These are phyloP conservation scores for Eudasyphora cyanicolor DNA, from an alignment of 2,888 invertebrate species.

Conservation along the genomic window DNA sequence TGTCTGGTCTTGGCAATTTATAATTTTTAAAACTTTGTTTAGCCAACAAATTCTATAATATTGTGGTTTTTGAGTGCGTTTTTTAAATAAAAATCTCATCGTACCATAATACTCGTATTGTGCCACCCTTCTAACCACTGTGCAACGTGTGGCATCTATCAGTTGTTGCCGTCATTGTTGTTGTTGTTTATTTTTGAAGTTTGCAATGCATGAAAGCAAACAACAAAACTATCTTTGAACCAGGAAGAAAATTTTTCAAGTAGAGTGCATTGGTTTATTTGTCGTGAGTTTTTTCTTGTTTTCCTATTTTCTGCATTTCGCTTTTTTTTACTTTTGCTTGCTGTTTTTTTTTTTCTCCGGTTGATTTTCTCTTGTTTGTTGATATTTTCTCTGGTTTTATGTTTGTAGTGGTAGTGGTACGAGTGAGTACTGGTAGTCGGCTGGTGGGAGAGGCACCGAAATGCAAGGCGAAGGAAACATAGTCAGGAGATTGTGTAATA, in stretches of 20 bases:
- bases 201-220: conserved; percentile 47
- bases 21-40: too few species aligned
- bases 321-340: conserved; percentile 5
- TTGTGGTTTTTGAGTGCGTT: too few species aligned
- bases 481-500: conserved; percentile 58
- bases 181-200: conserved; percentile 31
- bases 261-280: conserved; percentile 67
- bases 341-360: conserved; percentile 24
- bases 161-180: conserved; percentile 53
- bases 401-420: conserved; percentile 54
- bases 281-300: conserved; percentile 36
- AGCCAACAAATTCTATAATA: too few species aligned
- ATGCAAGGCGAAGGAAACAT: neutral
- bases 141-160: conserved; percentile 65
- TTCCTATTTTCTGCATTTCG: neutral
- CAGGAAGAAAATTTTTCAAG: conserved; percentile 76
- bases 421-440: neutral
- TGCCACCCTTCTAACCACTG: conserved; percentile 32
- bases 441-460: too few species aligned
- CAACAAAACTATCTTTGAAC: conserved; percentile 71
- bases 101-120: too few species aligned
- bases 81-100: too few species aligned
- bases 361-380: conserved; percentile 50
- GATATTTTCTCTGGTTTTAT: conserved; percentile 42
- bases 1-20: too few species aligned